These are phyloP conservation scores for Strongylocentrotus purpuratus DNA, from an alignment of 35 echinoderm and acorn worm genomes.

Conservation along the genomic window DNA sequence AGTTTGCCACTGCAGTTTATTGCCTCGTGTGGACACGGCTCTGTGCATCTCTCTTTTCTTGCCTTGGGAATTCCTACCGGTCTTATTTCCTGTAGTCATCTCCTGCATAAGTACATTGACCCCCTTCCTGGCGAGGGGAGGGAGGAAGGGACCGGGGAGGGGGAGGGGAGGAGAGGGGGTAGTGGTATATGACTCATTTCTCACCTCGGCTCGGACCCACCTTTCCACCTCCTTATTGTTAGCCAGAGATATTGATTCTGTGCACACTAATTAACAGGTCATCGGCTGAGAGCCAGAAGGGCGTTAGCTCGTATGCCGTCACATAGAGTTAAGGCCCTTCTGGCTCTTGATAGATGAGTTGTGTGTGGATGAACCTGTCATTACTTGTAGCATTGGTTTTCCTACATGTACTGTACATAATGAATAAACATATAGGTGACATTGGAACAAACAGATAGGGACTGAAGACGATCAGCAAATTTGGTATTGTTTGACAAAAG, in stretches of 20 bases:
- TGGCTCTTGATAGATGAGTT: neutral
- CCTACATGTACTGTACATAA: neutral
- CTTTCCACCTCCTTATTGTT: no score
- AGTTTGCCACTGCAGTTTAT: neutral
- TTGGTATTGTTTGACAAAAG: no score
- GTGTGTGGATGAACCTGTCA: neutral
- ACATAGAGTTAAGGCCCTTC: no score
- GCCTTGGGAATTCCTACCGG: neutral
- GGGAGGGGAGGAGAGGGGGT: neutral
- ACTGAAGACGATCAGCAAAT: no score
- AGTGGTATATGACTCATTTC: neutral
- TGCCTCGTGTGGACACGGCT: neutral
- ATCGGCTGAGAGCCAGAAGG: no score
- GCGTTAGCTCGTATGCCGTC: no score
- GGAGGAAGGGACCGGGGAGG: neutral
- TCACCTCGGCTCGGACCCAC: neutral
- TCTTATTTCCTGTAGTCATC: neutral
- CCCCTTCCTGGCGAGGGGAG: neutral
- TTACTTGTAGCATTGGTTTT: neutral
- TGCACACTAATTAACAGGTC: no score
- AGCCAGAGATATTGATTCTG: no score
- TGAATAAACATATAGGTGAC: no score
- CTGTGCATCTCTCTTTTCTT: neutral
- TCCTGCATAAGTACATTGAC: neutral
- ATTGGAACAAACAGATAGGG: no score